Percentiles rank a stretch among this genome's conserved stretches.
Conservation (phyloP, 2,888 invertebrate species). For the Ornithoptera priamus region DNA sequence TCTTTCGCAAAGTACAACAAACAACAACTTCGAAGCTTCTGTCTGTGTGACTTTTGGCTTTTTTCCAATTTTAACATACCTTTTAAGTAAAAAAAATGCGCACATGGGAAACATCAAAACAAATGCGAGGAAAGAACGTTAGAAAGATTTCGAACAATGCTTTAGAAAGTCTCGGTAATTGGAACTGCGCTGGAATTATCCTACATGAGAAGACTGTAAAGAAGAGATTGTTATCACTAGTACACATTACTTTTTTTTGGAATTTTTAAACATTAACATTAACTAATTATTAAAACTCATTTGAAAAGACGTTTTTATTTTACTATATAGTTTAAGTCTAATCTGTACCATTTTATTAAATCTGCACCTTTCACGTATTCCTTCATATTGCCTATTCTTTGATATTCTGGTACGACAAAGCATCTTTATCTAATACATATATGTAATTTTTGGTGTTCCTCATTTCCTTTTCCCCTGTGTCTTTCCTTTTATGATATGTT, state of each 20-base stretch:
- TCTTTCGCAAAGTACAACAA: conserved; percentile 17
- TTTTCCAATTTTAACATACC: conserved; percentile 19
- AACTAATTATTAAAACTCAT: background rate
- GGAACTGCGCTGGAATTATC: background rate
- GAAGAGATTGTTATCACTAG: background rate
- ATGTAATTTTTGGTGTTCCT: too few relatives aligned
- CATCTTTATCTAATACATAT: too few relatives aligned
- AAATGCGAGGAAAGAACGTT: conserved; percentile 11
- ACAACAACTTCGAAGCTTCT: conserved; percentile 18
- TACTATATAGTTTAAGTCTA: too few relatives aligned
- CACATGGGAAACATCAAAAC: conserved; percentile 21
- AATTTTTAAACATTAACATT: background rate
- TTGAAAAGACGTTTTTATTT: background rate
- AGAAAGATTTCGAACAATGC: conserved; percentile 16
- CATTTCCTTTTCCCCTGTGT: too few relatives aligned
- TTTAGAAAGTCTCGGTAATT: conserved; percentile 15
- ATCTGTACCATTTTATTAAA: too few relatives aligned
- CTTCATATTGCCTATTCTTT: too few relatives aligned
- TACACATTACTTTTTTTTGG: background rate
- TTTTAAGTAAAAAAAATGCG: conserved; percentile 16
- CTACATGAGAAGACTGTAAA: background rate
- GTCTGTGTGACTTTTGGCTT: conserved; percentile 23
- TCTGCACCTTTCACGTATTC: too few relatives aligned
- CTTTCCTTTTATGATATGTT: too few relatives aligned
- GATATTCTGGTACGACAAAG: too few relatives aligned